Base-by-base conservation (phyloP, 1,140 invertebrate genomes). In the Dreissena polymorpha region DNA sequence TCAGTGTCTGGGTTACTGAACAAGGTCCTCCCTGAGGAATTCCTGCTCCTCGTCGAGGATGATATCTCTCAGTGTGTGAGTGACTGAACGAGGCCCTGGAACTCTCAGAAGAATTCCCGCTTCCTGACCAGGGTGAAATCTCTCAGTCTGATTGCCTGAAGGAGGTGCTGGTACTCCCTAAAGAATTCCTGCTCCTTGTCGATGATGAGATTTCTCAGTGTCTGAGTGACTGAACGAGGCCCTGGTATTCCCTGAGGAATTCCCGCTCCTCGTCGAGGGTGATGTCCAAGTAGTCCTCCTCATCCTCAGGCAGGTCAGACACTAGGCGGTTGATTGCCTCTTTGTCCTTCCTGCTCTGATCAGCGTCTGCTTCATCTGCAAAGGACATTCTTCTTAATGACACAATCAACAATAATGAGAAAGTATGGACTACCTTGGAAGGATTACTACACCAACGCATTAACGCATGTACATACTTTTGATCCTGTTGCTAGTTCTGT, bases 241-340 rank as follows among this genome's bases (percentile, higher is more conserved):
- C 49, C 63, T 85, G 74, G 60, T 92, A 93, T 39, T 91, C 84
- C 12, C 88, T 57, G 0, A 93, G 76, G 57, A 91, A 88, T 60
- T 89, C 83, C 78, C 83, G 76, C 77, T 93, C 92, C 16, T 92
- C 90, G 25, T 86, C 83, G 10, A 92, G 78, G 0, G 82, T 88
- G 14, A 91, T 63, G 81, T 93, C 90, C n/a, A 93, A 83, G 74
- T 93, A 89, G 60, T 92, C 91, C 57, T 91, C 89, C 53, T 90
- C 88, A 65, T 91, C 86, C 70, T 89, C 78, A 12, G 86, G 87
- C 29, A 93, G 85, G 73, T 91, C 91, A 13, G 87, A 86, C 10
- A 90, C 83, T 3, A 92, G 84, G 55, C 85, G 80, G 65, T 89
- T 68, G 21, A 91, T 78, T 0, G 83, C 87, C 67, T 89, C 87